Base-by-base conservation (phyloP, 2,797 vertebrate genomes). In the Paguma larvata region DNA sequence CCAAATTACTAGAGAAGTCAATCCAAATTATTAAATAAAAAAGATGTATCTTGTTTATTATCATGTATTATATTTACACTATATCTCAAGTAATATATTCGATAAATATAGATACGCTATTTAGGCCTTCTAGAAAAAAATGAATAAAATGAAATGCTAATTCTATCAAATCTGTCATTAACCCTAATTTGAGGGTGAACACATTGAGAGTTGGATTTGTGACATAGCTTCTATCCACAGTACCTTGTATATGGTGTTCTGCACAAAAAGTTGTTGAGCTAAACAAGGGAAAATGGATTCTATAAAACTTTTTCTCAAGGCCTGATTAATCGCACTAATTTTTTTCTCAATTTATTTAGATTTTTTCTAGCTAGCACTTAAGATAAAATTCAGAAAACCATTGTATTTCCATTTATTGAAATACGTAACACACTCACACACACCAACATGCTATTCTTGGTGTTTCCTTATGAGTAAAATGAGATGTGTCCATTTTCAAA, bases 381-480 rank as follows among this genome's bases (percentile, higher is more conserved):
- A 95, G 65, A 79, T 80, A 85, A 96, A 89, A 25, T 93, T 67
- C 27, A 89, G 25, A 96, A 89, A 82, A 77, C 16, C 25, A 67
- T 44, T 95, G 48, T 82, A 72, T 85, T 27, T 63, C 14, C 30
- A 79, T 75, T 63, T 89, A 10, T 83, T 83, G 48, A 97, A 91
- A 79, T 85, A 46, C 13, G 27, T 44, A 77, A 59, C 19, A 21
- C 14, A 51, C 18, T 9, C 38, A 16, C 11, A 34, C 27, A 41
- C 30, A 48, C 25, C 32, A 79, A 91, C 48, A n/a, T 10, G 25
- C 25, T 77, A 51, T 88, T 59, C 19, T 84, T 89, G 12, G 6
- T 72, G 3, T 77, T 89, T 94, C 53, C 78, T 75, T 67, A 93
- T 38, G 5, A 38, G 23, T 30, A 97, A 98, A 98, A 87, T 21